phyloP scores from a whole-genome alignment of 2,888 invertebrate species.

The Habroteleia sp. region DNA sequence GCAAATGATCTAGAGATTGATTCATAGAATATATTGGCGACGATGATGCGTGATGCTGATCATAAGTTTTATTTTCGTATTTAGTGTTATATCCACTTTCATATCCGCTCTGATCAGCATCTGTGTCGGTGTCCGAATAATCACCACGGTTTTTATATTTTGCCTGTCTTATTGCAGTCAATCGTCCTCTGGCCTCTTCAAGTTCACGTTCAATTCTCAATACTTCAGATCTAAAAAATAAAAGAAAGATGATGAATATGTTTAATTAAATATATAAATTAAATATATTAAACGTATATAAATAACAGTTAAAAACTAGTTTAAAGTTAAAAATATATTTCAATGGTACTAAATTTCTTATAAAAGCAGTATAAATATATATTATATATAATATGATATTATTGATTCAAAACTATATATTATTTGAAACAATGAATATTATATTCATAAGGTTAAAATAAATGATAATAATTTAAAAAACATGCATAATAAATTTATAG shows the following conservation, averaged over 20 bases:
- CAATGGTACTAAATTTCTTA: too few relatives aligned
- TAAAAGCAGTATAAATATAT: too few relatives aligned
- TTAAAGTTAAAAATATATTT: too few relatives aligned
- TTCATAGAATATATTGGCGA: slow-evolving; percentile 69
- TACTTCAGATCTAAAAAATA: slow-evolving; percentile 87
- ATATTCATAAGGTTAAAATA: too few relatives aligned
- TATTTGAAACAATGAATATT: too few relatives aligned
- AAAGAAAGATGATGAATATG: too few relatives aligned
- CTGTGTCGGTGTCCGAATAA: slow-evolving; percentile 84
- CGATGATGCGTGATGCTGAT: slow-evolving; percentile 80
- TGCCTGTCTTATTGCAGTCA: slow-evolving; percentile 95
- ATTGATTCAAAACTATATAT: too few relatives aligned
- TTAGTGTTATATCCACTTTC: slow-evolving; percentile 78
- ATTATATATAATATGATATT: too few relatives aligned
- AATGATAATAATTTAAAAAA: too few relatives aligned
- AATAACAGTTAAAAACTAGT: too few relatives aligned
- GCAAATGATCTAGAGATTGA: slow-evolving; percentile 69
- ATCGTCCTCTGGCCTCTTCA: slow-evolving; percentile 93
- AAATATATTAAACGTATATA: background rate
- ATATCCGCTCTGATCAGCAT: slow-evolving; percentile 82
- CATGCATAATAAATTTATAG: too few relatives aligned
- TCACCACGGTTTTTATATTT: slow-evolving; percentile 88
- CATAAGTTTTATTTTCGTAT: slow-evolving; percentile 83
- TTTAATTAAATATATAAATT: background rate
- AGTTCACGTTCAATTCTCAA: slow-evolving; percentile 96